Base-by-base conservation (phyloP, 2,113 vertebrate species). In the Sylvia atricapilla region DNA sequence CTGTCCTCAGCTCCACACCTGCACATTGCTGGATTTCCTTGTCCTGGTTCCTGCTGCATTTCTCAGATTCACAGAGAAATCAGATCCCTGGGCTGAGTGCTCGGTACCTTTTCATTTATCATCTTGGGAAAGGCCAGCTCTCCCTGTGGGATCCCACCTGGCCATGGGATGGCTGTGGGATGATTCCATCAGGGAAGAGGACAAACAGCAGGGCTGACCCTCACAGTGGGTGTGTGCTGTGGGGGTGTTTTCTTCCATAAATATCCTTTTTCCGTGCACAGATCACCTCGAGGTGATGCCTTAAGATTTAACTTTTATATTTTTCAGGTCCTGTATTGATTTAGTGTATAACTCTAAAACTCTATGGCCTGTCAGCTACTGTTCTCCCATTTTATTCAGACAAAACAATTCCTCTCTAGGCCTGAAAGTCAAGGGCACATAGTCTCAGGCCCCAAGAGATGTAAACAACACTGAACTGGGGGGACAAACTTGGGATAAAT, bases 21-120 rank as follows among this genome's bases (percentile, higher is more conserved):
- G 30, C 41, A 6, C 41, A 0, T 58, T 8, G 37, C 2, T 91
- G 74, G 25, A 1, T 69, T 77, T 33, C 52, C 6, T 0, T 46
- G 10, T 30, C 88, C 68, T 72, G 60, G 24, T 35, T 78, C 68
- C 72, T 78, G 79, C 77, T 93, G 90, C 73, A 35, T 64, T 64
- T 89, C 72, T 72, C 60, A 66, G 33, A 27, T 53, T 49, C 81
- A 35, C 2, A 0, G 2, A 62, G 80, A 37, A 79, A 84, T 64
- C 17, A 47, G 68, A 89, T 58, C 68, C 37, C 0, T 2, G 47
- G n/a, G n/a, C 47, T 88, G 63, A 60, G 43, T 60, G 73, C 47
- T 83, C 2, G 0, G 24, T 21, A 25, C 64, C 19, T 92, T 74
- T 47, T 21, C 20, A 5, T 70, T 89, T 84, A 25, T 60, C 44